A percentile compares a stretch with the other conserved stretches of the same genome.
These are phyloP conservation scores for Euura lappo DNA, from an alignment of 1,140 invertebrate genomes.

Conservation along the genomic window DNA sequence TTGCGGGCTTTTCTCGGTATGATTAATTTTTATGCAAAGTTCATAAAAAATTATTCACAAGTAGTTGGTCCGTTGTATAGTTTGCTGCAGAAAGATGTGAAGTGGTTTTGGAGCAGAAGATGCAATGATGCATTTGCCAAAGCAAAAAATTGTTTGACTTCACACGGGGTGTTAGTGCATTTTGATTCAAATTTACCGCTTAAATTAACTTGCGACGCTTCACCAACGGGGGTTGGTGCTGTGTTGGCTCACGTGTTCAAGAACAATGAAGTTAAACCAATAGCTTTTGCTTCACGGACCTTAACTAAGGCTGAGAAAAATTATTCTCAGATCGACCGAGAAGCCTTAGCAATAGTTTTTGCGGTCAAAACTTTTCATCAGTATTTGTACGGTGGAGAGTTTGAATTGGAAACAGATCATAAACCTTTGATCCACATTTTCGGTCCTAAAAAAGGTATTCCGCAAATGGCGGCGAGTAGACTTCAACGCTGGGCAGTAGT, in stretches of 20 bases:
- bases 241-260: conserved; percentile 33
- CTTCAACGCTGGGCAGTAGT: too few species aligned
- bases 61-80: conserved; percentile 21
- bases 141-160: too few species aligned
- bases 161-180: neutral
- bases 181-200: conserved; percentile 26
- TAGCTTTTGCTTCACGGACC: too few species aligned
- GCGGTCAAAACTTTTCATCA: conserved; percentile 43
- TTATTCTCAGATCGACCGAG: conserved; percentile 59
- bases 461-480: too few species aligned
- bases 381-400: conserved; percentile 46
- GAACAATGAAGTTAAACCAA: conserved; percentile 26
- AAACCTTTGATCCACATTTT: too few species aligned
- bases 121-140: neutral
- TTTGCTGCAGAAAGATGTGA: conserved; percentile 18
- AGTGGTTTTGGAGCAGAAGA: conserved; percentile 23
- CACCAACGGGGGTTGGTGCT: too few species aligned
- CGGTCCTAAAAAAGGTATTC: too few species aligned
- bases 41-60: conserved; percentile 14
- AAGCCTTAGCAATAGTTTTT: conserved; percentile 52
- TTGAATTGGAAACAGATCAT: neutral
- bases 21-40: neutral
- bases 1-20: neutral
- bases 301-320: too few species aligned
- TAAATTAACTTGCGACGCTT: conserved; percentile 21